Evolutionary conservation across 1,140 invertebrate genomes (phyloP), one percentile per base, ranked within the genome.

Genomic region (Tenebrio molitor): DNA sequence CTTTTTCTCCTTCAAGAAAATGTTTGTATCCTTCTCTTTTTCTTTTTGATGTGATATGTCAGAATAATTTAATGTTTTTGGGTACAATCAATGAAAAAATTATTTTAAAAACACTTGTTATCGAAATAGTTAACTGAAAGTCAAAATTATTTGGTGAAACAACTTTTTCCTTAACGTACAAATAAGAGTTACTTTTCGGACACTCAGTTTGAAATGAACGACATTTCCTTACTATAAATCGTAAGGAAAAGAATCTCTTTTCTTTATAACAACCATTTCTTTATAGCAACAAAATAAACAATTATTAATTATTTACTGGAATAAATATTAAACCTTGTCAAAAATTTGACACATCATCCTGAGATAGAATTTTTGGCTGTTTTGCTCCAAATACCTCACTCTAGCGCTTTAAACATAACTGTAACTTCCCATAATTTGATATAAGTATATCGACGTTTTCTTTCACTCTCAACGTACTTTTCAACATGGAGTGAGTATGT

Each of bases 321-420:
- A 33, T 10, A 33, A 33, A 33, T 33, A 33, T 33, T 33, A 33
- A 33, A 33, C 29, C 4, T 33, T 33, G 29, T 33, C 29, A 33
- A 33, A 33, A 33, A 33, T 33, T 33, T 19, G 42, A 14, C 42
- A 46, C 42, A 15, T 46, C n/a, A 46, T 46, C 42, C 7, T 15
- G 12, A 5, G 42, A 46, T 46, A n/a, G 42, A 46, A 46, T 46
- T 46, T 15, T 46, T 15, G 42, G n/a, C n/a, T 46, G 5, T 46
- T 46, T 46, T 46, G 42, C n/a, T 46, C n/a, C 42, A 46, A 6
- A 46, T 46, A 5, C 42, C 42, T 46, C 5, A 46, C n/a, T 46
- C n/a, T 46, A n/a, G n/a, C n/a, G 42, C 42, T 46, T 46, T 46
- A 46, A 46, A 46, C n/a, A 46, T 46, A 46, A 15, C 42, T 46